Evolutionary conservation across 2,888 invertebrate genomes (phyloP), one percentile per base, ranked within the genome.

Genomic region (Leptopilina syphax): DNA sequence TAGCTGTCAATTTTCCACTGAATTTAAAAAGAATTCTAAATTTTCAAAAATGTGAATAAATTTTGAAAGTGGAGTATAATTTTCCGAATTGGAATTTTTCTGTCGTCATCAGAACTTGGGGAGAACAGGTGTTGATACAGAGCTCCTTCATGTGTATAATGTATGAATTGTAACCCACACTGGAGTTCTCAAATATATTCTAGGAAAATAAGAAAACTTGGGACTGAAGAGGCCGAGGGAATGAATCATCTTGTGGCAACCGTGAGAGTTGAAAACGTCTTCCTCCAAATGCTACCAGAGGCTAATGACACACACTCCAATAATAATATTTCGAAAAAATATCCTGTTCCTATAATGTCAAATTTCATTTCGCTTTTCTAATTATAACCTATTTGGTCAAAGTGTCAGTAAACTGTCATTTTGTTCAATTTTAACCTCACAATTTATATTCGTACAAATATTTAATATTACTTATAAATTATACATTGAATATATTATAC

Each of bases 191-290:
- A 27, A 57, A 73, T 73, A 73, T 73, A 57, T 73, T 73, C 73
- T 54, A 73, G 34, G 73, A 73, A 73, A 73, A 57, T 57, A 73
- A 73, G 73, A 81, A 79, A 77, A 81, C 79, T 79, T 79, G 73
- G 76, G 77, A 73, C 27, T 57, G 50, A 63, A 73, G 27, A 63
- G 27, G 66, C 57, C 13, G 10, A 41, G 41, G 44, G 60, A 41
- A 47, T 76, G 79, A n/a, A 68, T 79, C 79, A 81, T 77, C 80
- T 34, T 4, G 76, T 80, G 82, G 82, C 76, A 77, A 76, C 67
- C 60, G 50, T 73, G 65, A 54, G 65, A 79, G 47, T 10, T 63
- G 9, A 63, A 34, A 63, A 63, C 63, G n/a, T 63, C 63, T 63
- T 63, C 63, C 7, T 63, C 63, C 63, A 63, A 63, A 63, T 24